phyloP scores from a whole-genome alignment of 2,797 vertebrate genomes.

The Cottoperca gobio region DNA sequence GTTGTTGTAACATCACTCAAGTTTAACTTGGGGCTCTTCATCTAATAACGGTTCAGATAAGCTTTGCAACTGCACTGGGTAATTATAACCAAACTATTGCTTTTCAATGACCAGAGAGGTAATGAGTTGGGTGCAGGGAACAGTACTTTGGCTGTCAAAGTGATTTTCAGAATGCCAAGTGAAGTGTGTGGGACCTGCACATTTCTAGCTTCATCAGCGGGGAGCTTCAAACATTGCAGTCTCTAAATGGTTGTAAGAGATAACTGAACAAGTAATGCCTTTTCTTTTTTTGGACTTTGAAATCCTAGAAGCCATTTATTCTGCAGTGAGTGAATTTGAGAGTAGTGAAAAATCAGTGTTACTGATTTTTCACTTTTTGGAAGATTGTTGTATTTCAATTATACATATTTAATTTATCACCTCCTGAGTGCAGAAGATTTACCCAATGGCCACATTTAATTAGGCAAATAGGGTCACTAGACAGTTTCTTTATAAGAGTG shows the following conservation, averaged over 20 bases:
- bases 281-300: constrained; percentile 26
- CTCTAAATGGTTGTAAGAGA: constrained; percentile 38
- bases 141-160: constrained; percentile 36
- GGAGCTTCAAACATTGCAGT: constrained; percentile 17
- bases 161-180: constrained; percentile 39
- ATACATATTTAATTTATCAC: constrained; percentile 5
- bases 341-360: constrained; percentile 11
- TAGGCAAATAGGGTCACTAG: not conserved
- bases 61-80: constrained; percentile 32
- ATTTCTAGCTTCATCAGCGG: constrained; percentile 36
- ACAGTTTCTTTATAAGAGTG: not conserved
- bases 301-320: constrained; percentile 34
- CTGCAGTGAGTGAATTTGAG: constrained; percentile 4
- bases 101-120: constrained; percentile 64
- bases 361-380: constrained; percentile 14
- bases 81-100: constrained; percentile 65
- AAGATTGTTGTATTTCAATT: constrained; percentile 21
- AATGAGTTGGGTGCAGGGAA: constrained; percentile 60
- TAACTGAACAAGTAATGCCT: constrained; percentile 21
- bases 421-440: constrained; percentile 13
- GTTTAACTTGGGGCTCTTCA: constrained; percentile 47
- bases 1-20: constrained; percentile 46
- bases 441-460: constrained; percentile 2
- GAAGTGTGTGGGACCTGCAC: constrained; percentile 23
- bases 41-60: constrained; percentile 51